Evolutionary conservation across 2,888 invertebrate species (phyloP).

Genomic region (Arge pagana): DNA sequence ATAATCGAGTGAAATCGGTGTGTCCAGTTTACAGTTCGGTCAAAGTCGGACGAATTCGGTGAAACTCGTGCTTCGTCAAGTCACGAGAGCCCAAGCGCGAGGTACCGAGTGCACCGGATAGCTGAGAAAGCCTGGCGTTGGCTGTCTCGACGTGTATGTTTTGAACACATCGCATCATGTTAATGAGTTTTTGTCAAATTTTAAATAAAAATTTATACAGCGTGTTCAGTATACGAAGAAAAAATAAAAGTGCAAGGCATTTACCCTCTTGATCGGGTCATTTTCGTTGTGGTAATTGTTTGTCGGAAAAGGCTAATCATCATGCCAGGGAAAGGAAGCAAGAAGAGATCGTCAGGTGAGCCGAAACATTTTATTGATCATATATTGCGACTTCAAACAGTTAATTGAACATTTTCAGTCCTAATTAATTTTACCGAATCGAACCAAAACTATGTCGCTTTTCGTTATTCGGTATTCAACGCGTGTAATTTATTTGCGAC

Average conservation of each 20-base stretch:
- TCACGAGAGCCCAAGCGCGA: background rate
- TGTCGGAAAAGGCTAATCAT: slow-evolving; percentile 60
- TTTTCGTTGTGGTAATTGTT: slow-evolving; percentile 64
- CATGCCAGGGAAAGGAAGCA: slow-evolving; percentile 77
- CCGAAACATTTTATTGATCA: slow-evolving; percentile 43
- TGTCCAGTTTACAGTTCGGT: too few relatives aligned
- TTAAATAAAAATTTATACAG: slow-evolving; percentile 73
- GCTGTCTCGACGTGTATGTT: slow-evolving; percentile 56
- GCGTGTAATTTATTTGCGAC: too few relatives aligned
- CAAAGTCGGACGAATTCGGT: slow-evolving; percentile 30
- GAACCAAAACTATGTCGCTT: too few relatives aligned
- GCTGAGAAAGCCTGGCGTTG: slow-evolving; percentile 51
- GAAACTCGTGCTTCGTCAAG: slow-evolving; percentile 27
- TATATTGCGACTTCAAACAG: too few relatives aligned
- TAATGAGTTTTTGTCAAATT: slow-evolving; percentile 75
- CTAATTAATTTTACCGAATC: too few relatives aligned
- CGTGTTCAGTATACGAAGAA: slow-evolving; percentile 72
- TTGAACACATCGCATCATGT: slow-evolving; percentile 63
- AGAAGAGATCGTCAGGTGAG: slow-evolving; percentile 76
- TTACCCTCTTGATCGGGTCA: slow-evolving; percentile 80
- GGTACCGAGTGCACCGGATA: slow-evolving; percentile 24
- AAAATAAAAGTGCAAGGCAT: slow-evolving; percentile 75
- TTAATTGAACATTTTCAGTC: too few relatives aligned
- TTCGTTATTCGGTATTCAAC: too few relatives aligned
- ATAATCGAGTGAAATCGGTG: too few relatives aligned